phyloP scores from a whole-genome alignment of 35 echinoderm and acorn worm species.

The Anneissia japonica region DNA sequence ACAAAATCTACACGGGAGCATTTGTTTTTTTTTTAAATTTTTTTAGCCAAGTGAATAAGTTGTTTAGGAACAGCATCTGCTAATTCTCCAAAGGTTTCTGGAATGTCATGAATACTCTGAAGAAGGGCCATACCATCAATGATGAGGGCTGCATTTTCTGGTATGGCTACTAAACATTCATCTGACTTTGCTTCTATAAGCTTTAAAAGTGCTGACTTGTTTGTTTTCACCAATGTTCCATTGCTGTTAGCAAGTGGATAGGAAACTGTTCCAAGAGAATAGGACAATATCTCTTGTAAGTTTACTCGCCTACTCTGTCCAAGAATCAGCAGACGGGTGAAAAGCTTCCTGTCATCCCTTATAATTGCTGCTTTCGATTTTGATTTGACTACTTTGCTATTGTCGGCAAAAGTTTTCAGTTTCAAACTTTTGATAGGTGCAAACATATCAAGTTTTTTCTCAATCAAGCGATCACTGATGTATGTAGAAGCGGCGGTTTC shows the following conservation, averaged over 20 bases:
- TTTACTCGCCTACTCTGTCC: slow-evolving; percentile 34
- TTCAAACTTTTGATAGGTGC: slow-evolving; percentile 10
- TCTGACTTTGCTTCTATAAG: slow-evolving; percentile 3
- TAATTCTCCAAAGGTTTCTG: slow-evolving; percentile 46
- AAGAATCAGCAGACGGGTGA: slow-evolving; percentile 42
- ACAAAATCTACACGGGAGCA: slow-evolving; percentile 32
- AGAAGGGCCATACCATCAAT: slow-evolving; percentile 64
- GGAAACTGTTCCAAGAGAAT: slow-evolving; percentile 35
- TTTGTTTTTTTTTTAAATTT: neutral
- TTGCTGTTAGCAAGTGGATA: slow-evolving; percentile 27
- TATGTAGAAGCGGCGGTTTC: neutral
- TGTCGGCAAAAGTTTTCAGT: slow-evolving; percentile 31
- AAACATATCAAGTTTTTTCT: slow-evolving; percentile 4
- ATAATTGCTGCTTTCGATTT: slow-evolving; percentile 8
- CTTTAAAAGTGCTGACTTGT: slow-evolving; percentile 30
- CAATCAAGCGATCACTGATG: neutral
- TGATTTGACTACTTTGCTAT: neutral
- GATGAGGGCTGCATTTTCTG: slow-evolving; percentile 8
- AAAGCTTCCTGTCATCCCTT: slow-evolving; percentile 5
- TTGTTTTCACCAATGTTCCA: slow-evolving; percentile 4
- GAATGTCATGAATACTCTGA: slow-evolving; percentile 1
- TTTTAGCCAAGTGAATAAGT: slow-evolving; percentile 8
- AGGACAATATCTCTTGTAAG: slow-evolving; percentile 15
- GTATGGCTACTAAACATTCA: slow-evolving; percentile 12
- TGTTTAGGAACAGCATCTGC: slow-evolving; percentile 20